phyloP scores from a whole-genome alignment of 37 sponge, comb jelly and placozoan species.

The Agelas oroides region DNA sequence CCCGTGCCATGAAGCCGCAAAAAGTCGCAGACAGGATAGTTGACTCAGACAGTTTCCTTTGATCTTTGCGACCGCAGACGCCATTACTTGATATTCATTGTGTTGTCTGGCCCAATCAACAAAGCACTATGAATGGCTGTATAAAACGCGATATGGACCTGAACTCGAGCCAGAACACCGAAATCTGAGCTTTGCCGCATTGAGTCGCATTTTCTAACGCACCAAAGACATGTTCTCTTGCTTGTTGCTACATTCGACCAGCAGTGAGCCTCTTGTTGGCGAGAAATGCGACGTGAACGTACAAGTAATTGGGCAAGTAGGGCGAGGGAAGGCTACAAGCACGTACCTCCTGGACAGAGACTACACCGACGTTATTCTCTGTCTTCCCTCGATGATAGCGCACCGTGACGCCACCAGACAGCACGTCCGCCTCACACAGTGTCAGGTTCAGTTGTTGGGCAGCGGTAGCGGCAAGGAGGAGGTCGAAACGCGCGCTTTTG shows the following conservation, averaged over 20 bases:
- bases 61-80: conserved; percentile 28
- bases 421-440: conserved; percentile 44
- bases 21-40: no score
- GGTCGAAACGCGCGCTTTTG: not conserved
- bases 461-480: not conserved
- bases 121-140: no score
- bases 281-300: conserved; percentile 16
- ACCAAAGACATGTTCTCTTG: conserved; percentile 35
- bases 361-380: conserved; percentile 16
- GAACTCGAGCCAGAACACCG: no score
- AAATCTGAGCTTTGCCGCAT: no score
- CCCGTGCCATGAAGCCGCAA: no score
- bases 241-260: conserved; percentile 10
- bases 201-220: no score
- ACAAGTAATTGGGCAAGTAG: conserved; percentile 22
- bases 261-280: conserved; percentile 8
- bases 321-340: conserved; percentile 23
- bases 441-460: not conserved
- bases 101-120: conserved; percentile 10
- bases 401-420: conserved; percentile 18
- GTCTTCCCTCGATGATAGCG: conserved; percentile 32
- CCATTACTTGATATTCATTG: conserved; percentile 47
- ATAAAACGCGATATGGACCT: not conserved
- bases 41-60: conserved; percentile 7
- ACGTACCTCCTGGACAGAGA: conserved; percentile 12